Evolutionary conservation across 1,140 invertebrate genomes (phyloP).

Genomic region (Episyrphus balteatus): DNA sequence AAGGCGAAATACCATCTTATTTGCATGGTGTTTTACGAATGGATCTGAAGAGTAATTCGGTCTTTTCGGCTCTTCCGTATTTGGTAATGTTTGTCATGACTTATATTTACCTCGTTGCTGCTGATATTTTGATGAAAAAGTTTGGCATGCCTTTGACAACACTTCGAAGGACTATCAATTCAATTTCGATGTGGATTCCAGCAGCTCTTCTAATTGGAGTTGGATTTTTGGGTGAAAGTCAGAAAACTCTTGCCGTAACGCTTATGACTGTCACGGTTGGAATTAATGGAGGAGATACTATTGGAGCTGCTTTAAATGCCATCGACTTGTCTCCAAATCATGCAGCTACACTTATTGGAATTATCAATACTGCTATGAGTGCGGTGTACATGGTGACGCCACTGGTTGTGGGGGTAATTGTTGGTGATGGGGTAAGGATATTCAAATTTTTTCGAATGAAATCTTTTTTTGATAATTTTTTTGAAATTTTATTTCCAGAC

Average conservation of each 20-base stretch:
- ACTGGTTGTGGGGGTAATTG: slow-evolving; percentile 44
- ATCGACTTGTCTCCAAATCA: slow-evolving; percentile 63
- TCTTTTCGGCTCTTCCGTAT: slow-evolving; percentile 65
- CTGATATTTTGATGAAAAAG: slow-evolving; percentile 49
- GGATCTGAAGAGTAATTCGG: slow-evolving; percentile 42
- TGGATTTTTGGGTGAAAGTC: slow-evolving; percentile 34
- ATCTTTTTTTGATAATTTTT: not conserved
- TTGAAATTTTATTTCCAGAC: not conserved
- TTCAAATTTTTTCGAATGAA: not conserved
- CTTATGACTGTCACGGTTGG: slow-evolving; percentile 56
- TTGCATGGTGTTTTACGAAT: slow-evolving; percentile 49
- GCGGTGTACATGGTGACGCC: slow-evolving; percentile 56
- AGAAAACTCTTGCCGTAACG: slow-evolving; percentile 38
- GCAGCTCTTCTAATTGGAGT: slow-evolving; percentile 47
- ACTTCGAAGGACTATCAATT: slow-evolving; percentile 50
- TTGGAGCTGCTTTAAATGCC: slow-evolving; percentile 51
- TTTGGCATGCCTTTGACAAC: slow-evolving; percentile 42
- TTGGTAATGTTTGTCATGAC: slow-evolving; percentile 47
- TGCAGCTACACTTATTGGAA: slow-evolving; percentile 48
- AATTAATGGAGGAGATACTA: slow-evolving; percentile 57
- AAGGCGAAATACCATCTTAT: slow-evolving; percentile 83
- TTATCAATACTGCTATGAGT: slow-evolving; percentile 60
- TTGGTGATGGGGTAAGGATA: slow-evolving; percentile 43
- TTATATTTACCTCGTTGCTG: slow-evolving; percentile 35
- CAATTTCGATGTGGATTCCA: slow-evolving; percentile 43